A percentile compares a stretch with the other conserved stretches of the same genome.
phyloP scores from a whole-genome alignment of 2,888 invertebrate species.

The Heliconius ethilla region DNA sequence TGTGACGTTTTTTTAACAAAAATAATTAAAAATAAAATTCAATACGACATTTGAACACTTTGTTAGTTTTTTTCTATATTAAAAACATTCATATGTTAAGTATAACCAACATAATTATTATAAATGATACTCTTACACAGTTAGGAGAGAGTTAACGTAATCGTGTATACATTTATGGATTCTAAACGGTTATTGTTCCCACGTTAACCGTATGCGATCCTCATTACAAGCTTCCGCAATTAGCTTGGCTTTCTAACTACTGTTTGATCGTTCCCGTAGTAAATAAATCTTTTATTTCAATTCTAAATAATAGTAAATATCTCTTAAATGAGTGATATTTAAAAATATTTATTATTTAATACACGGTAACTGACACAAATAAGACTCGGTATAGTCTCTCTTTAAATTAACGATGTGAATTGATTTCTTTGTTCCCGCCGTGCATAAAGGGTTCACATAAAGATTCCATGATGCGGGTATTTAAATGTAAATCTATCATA shows the following conservation, averaged over 20 bases:
- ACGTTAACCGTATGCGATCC: conserved; percentile 71
- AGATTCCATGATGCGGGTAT: not conserved
- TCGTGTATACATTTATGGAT: conserved; percentile 26
- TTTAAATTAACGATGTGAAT: not conserved
- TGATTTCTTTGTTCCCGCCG: not conserved
- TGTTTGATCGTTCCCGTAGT: conserved; percentile 28
- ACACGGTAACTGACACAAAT: not conserved
- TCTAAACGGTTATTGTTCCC: conserved; percentile 51
- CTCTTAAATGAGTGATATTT: not conserved
- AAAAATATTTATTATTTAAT: not conserved
- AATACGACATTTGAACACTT: too few species aligned
- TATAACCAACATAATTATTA: conserved; percentile 6
- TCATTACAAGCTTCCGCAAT: conserved; percentile 76
- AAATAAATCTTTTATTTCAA: not conserved
- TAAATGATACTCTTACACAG: conserved; percentile 9
- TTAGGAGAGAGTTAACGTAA: conserved; percentile 16
- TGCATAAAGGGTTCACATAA: not conserved
- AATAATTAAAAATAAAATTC: too few species aligned
- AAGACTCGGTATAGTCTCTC: not conserved
- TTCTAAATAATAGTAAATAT: not conserved
- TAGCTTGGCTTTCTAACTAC: conserved; percentile 64
- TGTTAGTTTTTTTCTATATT: too few species aligned
- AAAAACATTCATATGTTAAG: not conserved
- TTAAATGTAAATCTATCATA: not conserved
- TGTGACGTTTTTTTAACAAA: too few species aligned